Conservation (phyloP, 1,140 invertebrate genomes). For the Ericerus pela region DNA sequence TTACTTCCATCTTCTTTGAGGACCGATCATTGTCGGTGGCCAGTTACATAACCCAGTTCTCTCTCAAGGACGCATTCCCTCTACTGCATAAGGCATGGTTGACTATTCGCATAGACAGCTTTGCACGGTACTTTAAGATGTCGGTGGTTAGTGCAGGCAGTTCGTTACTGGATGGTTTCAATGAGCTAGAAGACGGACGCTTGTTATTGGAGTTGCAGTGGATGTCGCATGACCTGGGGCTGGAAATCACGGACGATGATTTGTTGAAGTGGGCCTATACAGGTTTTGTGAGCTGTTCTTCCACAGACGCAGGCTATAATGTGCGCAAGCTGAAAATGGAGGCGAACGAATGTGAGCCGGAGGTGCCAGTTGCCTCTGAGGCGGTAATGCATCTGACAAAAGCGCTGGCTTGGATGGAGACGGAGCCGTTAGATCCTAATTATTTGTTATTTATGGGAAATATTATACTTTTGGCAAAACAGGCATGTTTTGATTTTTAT, state of each 20-base stretch:
- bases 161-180: constrained; percentile 16
- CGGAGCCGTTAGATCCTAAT: constrained; percentile 36
- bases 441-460: constrained; percentile 35
- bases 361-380: constrained; percentile 31
- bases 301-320: background rate
- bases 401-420: constrained; percentile 38
- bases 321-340: constrained; percentile 15
- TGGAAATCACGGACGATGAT: constrained; percentile 32
- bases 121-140: background rate
- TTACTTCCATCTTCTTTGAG: constrained; percentile 23
- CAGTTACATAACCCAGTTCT: constrained; percentile 30
- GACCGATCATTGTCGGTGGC: constrained; percentile 22
- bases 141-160: background rate
- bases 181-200: constrained; percentile 21
- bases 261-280: constrained; percentile 31
- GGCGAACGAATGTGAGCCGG: constrained; percentile 14
- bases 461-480: constrained; percentile 30
- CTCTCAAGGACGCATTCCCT: constrained; percentile 36
- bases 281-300: constrained; percentile 15
- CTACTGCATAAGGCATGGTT: constrained; percentile 37
- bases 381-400: constrained; percentile 32
- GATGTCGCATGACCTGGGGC: constrained; percentile 32
- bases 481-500: constrained; percentile 28
- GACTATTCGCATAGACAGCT: constrained; percentile 30
- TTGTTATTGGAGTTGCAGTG: constrained; percentile 31